Evolutionary conservation across 2,888 invertebrate genomes (phyloP).

Genomic region (Crematogaster levior): DNA sequence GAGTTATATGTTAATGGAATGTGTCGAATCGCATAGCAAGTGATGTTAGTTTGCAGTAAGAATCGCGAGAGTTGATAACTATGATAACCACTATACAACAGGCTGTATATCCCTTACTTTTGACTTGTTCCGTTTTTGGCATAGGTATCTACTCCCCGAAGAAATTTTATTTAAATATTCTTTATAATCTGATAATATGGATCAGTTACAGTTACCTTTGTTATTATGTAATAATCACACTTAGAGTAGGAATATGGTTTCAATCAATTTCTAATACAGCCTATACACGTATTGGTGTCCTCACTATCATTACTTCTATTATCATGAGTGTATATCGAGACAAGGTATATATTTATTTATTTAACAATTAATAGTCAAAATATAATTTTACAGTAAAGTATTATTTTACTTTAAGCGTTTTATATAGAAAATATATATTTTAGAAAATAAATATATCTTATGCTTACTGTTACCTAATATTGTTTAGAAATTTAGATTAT

Average conservation of each 20-base stretch:
- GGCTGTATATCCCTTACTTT: not conserved
- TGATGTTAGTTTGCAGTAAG: not conserved
- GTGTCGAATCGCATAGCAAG: not conserved
- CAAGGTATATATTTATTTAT: not conserved
- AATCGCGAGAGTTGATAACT: not conserved
- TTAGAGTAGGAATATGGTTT: not conserved
- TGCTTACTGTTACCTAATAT: not conserved
- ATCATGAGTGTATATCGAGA: not conserved
- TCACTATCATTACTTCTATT: not conserved
- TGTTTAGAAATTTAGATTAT: slow-evolving; percentile 7
- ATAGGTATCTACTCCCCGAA: not conserved
- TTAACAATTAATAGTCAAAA: too few species aligned
- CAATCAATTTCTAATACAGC: not conserved
- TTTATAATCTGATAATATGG: slow-evolving; percentile 20
- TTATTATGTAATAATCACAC: not conserved
- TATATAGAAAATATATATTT: not conserved
- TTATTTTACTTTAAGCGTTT: too few species aligned
- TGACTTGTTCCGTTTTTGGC: not conserved
- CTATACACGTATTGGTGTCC: not conserved
- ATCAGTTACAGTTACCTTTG: not conserved
- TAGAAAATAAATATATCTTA: not conserved
- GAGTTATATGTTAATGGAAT: not conserved
- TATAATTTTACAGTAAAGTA: not conserved
- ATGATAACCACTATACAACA: not conserved
- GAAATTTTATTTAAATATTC: not conserved